phyloP scores from a whole-genome alignment of 2,113 vertebrate genomes.

The Seriola rivoliana region DNA sequence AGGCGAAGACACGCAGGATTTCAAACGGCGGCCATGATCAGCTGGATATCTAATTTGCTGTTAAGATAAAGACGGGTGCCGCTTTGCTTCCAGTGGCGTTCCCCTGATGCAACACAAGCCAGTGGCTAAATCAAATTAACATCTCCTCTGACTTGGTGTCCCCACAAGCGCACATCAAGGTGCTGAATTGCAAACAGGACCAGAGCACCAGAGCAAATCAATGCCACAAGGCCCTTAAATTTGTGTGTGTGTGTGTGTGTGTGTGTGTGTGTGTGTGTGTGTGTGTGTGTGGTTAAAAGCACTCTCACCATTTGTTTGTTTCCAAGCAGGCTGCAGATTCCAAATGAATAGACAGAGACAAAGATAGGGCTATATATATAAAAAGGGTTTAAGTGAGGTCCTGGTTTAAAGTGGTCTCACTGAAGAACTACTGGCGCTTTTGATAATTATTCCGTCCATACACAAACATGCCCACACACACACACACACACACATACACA shows the following conservation, averaged over 20 bases:
- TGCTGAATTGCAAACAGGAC: constrained; percentile 67
- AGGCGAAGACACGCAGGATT: constrained; percentile 25
- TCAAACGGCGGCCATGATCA: constrained; percentile 32
- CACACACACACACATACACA: neutral
- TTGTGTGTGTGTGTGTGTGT: constrained; percentile 3
- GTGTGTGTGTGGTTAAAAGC: constrained; percentile 19
- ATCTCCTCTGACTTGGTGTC: constrained; percentile 62
- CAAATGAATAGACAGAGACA: constrained; percentile 25
- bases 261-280: constrained; percentile 15
- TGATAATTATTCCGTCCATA: neutral
- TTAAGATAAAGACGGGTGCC: constrained; percentile 52
- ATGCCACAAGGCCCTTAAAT: constrained; percentile 14
- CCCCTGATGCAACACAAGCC: constrained; percentile 51
- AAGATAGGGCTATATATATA: constrained; percentile 5
- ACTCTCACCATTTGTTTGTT: constrained; percentile 20
- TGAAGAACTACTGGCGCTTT: neutral
- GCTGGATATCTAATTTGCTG: constrained; percentile 57
- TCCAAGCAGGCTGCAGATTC: constrained; percentile 34
- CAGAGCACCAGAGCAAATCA: constrained; percentile 69
- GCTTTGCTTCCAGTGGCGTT: constrained; percentile 15
- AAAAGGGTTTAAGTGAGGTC: constrained; percentile 35
- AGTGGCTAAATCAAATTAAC: constrained; percentile 65
- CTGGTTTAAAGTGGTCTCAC: neutral
- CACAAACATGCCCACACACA: neutral
- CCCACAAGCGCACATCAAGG: constrained; percentile 63